Base-by-base conservation (phyloP, 64 coral and sea anemone genomes). In the Anthopleura sola region DNA sequence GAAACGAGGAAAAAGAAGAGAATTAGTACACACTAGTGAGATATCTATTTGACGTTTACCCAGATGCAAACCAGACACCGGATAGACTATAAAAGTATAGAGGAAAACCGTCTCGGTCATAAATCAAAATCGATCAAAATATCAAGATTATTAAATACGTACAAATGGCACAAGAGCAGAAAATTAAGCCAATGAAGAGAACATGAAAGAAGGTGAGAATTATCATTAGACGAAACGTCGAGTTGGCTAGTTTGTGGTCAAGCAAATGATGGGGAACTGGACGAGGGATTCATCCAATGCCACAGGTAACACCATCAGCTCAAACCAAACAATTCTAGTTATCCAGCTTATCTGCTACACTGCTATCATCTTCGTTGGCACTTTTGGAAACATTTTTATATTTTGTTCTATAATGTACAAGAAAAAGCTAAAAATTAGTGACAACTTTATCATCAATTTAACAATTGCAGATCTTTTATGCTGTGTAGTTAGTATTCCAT, bases 391-490 rank as follows among this genome's bases (percentile, higher is more conserved):
- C 62, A 20, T 90, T 20, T 18, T 90, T 36, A 58, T 91, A 24
- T 80, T 94, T 20, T 57, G 80, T 55, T 51, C 84, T 0, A 50
- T 89, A 6, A 60, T 68, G 71, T 31, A 48, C 44, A 54, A 69
- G 21, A 37, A 69, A 17, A 36, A 46, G 16, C 84, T 64, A 23
- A 94, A 94, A 84, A 86, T 82, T 3, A 94, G 92, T 26, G 87
- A 94, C 31, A 82, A 86, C 44, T 90, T 94, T 34, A 94, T 94
- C 34, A 34, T 94, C 5, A 94, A 94, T 60, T 66, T 94, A 7
- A 87, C 87, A 5, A 75, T 75, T 5, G 85, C 88, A 24, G 92
- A 94, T 68, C 78, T 94, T 19, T 37, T 90, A 16, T 83, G 82
- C 32, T 90, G 92, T 32, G 23, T 62, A 0, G 21, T 94, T 2